Base-by-base conservation (phyloP, 2,888 invertebrate species). In the Nomada goodeniana region DNA sequence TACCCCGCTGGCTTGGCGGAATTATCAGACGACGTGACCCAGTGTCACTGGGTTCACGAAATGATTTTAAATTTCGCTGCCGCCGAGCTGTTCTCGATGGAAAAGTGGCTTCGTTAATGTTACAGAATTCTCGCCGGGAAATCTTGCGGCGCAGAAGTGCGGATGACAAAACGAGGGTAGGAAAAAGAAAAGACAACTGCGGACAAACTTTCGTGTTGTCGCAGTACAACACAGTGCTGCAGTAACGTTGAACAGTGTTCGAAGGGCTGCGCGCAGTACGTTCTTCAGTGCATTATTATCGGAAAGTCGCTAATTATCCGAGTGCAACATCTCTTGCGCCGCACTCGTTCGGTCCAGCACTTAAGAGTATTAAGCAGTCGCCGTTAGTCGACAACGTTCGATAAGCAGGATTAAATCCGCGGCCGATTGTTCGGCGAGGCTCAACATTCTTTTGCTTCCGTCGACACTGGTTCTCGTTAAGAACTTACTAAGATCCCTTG, bases 401-500 rank as follows among this genome's bases (percentile, higher is more conserved):
- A 73, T 64, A 73, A 63, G 26, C 53, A 26, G 55, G 65, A 44
- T 47, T 63, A 63, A 75, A 63, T 61, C 53, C 7, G 15, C 26
- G 20, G 20, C 23, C 15, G 53, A 47, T 64, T 50, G 63, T 57
- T 57, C 11, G 9, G 13, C 26, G 71, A 50, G 44, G 29, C 26
- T 20, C 11, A 59, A 64, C 68, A 63, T 64, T 52, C 68, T 26
- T 65, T 57, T 63, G 44, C 29, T 67, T 18, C 23, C 20, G 18
- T 1, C 18, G 29, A 60, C 52, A 59, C 15, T 13, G 57, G 47
- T 18, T 20, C 55, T 59, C 67, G 78, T 57, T 64, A 79, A 69
- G 64, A 79, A 63, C 73, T 69, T 78, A 79, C 79, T 69, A 81
- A 78, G 79, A 81, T 78, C 72, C 29, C 53, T 23, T 13, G 29